These are phyloP conservation scores for Mallotus villosus DNA, from an alignment of 2,797 vertebrate genomes.

Conservation along the genomic window DNA sequence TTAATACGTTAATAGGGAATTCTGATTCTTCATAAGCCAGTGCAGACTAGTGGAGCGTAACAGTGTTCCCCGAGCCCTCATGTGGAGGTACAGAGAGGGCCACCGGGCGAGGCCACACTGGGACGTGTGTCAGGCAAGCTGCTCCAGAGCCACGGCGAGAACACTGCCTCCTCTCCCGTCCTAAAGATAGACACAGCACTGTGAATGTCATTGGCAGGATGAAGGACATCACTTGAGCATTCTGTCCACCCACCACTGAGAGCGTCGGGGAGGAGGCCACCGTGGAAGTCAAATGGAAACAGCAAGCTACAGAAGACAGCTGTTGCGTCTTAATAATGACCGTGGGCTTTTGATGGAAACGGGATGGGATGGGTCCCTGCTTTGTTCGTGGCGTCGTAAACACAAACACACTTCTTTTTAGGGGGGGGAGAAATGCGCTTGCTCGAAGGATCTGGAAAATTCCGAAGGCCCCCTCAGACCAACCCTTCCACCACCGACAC, in stretches of 20 bases:
- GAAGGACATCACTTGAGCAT: too few relatives aligned
- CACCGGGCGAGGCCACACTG: too few relatives aligned
- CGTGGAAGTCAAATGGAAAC: neutral
- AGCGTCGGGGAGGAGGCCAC: neutral
- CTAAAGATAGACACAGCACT: too few relatives aligned
- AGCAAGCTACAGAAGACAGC: neutral
- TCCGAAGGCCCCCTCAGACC: constrained; percentile 42
- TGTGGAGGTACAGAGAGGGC: too few relatives aligned
- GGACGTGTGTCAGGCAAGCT: too few relatives aligned
- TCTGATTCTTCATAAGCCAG: neutral
- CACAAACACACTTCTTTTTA: constrained; percentile 43
- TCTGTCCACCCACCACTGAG: too few relatives aligned
- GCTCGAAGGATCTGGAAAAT: constrained; percentile 16
- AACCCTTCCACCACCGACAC: constrained; percentile 35
- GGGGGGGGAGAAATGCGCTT: constrained; percentile 43
- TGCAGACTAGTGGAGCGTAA: too few relatives aligned
- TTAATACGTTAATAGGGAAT: neutral
- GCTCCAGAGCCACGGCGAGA: too few relatives aligned
- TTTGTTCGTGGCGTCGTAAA: constrained; percentile 24
- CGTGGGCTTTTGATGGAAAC: neutral
- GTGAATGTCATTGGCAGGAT: too few relatives aligned
- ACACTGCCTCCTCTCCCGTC: too few relatives aligned
- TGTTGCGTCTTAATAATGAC: neutral
- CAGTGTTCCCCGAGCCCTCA: too few relatives aligned
- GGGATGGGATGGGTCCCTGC: neutral